Conservation (phyloP, 2,113 vertebrate genomes). For the Ramphastos sulfuratus region DNA sequence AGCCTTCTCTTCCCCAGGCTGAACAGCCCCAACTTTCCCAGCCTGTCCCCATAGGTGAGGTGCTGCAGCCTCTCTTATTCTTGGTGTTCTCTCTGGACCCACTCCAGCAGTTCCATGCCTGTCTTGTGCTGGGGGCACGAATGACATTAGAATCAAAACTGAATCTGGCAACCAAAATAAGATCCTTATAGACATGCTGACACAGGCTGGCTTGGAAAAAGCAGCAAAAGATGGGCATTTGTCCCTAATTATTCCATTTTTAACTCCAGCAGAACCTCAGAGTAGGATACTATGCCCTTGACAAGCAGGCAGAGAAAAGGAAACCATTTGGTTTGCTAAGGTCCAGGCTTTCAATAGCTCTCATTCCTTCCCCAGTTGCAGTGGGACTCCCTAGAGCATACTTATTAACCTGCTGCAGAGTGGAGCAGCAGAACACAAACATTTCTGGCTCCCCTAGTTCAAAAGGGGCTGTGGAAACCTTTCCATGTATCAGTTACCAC, state of each 20-base stretch:
- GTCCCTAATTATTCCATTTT: neutral
- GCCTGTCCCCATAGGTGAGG: no score
- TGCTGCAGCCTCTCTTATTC: no score
- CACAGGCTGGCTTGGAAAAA: neutral
- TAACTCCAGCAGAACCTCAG: neutral
- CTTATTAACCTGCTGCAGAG: neutral
- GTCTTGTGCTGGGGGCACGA: no score
- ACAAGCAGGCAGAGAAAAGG: neutral
- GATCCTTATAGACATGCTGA: neutral
- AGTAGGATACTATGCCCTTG: neutral
- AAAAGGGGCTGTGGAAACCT: neutral
- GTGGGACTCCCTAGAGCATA: neutral
- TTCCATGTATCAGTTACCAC: neutral
- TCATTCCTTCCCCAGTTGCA: neutral
- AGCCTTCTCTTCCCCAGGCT: no score
- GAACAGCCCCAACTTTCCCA: no score
- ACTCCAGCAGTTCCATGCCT: no score
- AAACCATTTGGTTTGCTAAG: neutral
- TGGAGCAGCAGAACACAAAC: neutral
- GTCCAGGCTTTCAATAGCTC: neutral
- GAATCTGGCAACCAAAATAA: neutral
- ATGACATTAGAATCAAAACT: neutral
- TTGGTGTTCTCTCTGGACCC: no score
- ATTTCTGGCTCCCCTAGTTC: neutral
- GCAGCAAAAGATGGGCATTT: neutral